Evolutionary conservation across 2,113 vertebrate species (phyloP).

Genomic region (Chlorodrepanis virens): DNA sequence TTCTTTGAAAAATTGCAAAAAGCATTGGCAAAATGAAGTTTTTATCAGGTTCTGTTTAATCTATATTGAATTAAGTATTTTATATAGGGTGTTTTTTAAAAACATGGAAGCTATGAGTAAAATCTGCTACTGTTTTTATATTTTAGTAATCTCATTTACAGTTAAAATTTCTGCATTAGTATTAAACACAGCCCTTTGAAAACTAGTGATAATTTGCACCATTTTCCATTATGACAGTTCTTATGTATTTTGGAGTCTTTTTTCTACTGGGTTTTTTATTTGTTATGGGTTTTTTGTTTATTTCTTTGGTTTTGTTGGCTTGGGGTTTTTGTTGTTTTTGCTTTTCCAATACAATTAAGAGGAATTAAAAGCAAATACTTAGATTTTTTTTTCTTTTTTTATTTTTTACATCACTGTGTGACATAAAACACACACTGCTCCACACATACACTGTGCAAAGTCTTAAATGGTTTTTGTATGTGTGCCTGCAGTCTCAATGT

Average conservation of each 20-base stretch:
- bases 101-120: neutral
- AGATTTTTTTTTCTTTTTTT: neutral
- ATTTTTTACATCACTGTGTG: neutral
- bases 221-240: neutral
- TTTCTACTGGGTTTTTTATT: rapidly evolving
- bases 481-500: neutral
- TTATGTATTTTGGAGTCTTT: neutral
- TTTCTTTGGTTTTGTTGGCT: neutral
- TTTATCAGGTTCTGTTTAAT: neutral
- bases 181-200: neutral
- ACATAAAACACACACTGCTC: neutral
- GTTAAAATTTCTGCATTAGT: neutral
- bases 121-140: neutral
- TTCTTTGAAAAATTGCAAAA: neutral
- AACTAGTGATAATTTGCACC: neutral
- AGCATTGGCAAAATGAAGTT: neutral
- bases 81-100: neutral
- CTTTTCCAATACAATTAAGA: neutral
- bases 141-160: neutral
- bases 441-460: neutral
- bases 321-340: neutral
- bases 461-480: neutral
- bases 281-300: neutral
- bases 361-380: neutral
- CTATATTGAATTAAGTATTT: neutral